Evolutionary conservation across 2,797 vertebrate genomes (phyloP).

Genomic region (Tarsius wallacei): DNA sequence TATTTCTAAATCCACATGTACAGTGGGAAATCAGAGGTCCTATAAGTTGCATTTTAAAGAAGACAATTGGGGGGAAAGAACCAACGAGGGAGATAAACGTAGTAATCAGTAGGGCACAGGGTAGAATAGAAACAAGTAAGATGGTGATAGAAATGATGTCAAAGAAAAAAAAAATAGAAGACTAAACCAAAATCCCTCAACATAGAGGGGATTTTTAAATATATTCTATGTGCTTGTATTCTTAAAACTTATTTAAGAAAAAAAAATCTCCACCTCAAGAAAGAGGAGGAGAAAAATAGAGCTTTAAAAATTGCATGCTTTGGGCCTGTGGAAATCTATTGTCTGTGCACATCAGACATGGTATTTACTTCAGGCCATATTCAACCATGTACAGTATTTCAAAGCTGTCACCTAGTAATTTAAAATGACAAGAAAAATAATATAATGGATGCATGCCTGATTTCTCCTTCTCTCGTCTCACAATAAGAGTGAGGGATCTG

Average conservation of each 20-base stretch:
- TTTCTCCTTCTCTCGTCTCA: slow-evolving; percentile 68
- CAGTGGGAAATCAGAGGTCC: slow-evolving; percentile 31
- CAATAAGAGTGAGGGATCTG: slow-evolving; percentile 61
- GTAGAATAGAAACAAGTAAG: background rate
- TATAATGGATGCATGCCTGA: slow-evolving; percentile 83
- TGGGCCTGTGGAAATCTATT: slow-evolving; percentile 65
- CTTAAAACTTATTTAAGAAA: slow-evolving; percentile 41
- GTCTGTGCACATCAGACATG: slow-evolving; percentile 78
- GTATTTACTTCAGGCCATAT: slow-evolving; percentile 81
- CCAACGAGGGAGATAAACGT: slow-evolving; percentile 65
- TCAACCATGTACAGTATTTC: slow-evolving; percentile 73
- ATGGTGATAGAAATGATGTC: slow-evolving; percentile 23
- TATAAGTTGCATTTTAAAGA: slow-evolving; percentile 57
- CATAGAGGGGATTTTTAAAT: slow-evolving; percentile 43
- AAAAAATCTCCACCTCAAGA: slow-evolving; percentile 51
- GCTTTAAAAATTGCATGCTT: slow-evolving; percentile 75
- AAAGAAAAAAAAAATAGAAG: background rate
- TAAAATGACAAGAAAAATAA: slow-evolving; percentile 86
- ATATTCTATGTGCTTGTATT: slow-evolving; percentile 46
- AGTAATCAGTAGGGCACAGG: background rate
- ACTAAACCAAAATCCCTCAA: background rate
- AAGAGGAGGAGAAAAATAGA: slow-evolving; percentile 62
- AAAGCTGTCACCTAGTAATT: slow-evolving; percentile 84
- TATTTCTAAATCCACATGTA: background rate
- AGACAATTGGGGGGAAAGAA: slow-evolving; percentile 65